These are phyloP conservation scores for Hololepta plana DNA, from an alignment of 2,888 invertebrate genomes.

Conservation along the genomic window DNA sequence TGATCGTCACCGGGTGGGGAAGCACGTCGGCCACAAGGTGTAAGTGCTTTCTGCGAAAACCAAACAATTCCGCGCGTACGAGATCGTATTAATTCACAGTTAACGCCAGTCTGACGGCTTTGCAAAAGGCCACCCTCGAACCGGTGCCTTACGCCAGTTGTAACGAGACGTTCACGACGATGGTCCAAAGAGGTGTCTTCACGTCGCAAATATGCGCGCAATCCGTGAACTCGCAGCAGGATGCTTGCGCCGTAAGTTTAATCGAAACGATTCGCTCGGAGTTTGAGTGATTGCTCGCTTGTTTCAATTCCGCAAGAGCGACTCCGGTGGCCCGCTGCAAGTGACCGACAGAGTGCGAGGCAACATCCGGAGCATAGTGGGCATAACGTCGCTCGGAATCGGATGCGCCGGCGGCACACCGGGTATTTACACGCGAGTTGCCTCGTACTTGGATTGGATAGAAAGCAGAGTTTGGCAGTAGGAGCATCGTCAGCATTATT, in stretches of 20 bases:
- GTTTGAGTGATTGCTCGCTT: too few relatives aligned
- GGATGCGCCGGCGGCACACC: conserved; percentile 21
- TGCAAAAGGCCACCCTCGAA: conserved; percentile 16
- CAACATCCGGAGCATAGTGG: conserved; percentile 18
- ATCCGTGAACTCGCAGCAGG: too few relatives aligned
- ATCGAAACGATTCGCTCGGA: too few relatives aligned
- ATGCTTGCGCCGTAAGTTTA: conserved; percentile 15
- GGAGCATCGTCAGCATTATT: too few relatives aligned
- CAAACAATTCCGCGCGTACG: too few relatives aligned
- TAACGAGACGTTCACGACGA: conserved; percentile 8
- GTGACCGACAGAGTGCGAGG: conserved; percentile 11
- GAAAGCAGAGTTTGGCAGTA: conserved; percentile 25
- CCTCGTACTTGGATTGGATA: conserved; percentile 23
- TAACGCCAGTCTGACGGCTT: too few relatives aligned
- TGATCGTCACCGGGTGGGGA: conserved; percentile 31
- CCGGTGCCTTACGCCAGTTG: conserved; percentile 10
- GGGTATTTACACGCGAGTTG: conserved; percentile 23
- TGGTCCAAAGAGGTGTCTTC: too few relatives aligned
- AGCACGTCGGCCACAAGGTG: too few relatives aligned
- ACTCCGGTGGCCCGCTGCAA: conserved; percentile 37
- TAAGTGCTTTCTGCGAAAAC: too few relatives aligned
- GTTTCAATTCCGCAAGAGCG: too few relatives aligned
- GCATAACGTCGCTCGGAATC: conserved; percentile 24
- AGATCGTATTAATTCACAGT: too few relatives aligned
- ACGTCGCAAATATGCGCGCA: too few relatives aligned